Base-by-base conservation (phyloP, 2,113 vertebrate genomes). In the Glaucomys volans region DNA sequence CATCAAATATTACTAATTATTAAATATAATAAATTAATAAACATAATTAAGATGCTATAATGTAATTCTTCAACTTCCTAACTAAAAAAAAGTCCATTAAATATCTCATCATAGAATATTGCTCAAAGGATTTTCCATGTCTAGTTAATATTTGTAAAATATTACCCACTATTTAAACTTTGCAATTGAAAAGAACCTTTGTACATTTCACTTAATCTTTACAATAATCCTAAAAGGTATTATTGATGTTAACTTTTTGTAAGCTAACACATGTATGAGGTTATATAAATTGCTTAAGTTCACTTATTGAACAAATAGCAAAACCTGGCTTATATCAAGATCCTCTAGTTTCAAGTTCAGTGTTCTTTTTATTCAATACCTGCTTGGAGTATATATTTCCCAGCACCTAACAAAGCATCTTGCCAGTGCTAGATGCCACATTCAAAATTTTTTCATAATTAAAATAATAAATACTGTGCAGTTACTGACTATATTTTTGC, bases 51-150 rank as follows among this genome's bases (percentile, higher is more conserved):
- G 35, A 81, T 62, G 26, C n/a, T 90, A 42, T 93, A 69, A 71
- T 93, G 54, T 89, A 92, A 94, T 84, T 86, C 69, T 90, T 59
- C 20, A n/a, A 76, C 26, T 79, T 24, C 76, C 42, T 69, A 84
- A 84, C 37, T 91, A 69, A 85, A 95, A 67, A 44, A 20, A 37
- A 77, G 37, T 4, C 14, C 42, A 75, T 80, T 54, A 81, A 54
- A 22, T 69, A 42, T 44, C n/a, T 81, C 77, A 32, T 64, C 77
- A n/a, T 74, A 17, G 30, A 92, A 69, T 66, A 8, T 57, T 72
- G 14, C 64, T 93, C 47, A 37, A 86, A 89, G 13, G 35, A 40
- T 14, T 30, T 42, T 37, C 0, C 32, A 4, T 82, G 8, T 47
- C 30, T 69, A 74, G 57, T 54, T 76, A 93, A 69, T 71, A 80